Evolutionary conservation across 2,797 vertebrate species (phyloP), one percentile per base, ranked within the genome.

Genomic region (Notoglanidium macrostoma): DNA sequence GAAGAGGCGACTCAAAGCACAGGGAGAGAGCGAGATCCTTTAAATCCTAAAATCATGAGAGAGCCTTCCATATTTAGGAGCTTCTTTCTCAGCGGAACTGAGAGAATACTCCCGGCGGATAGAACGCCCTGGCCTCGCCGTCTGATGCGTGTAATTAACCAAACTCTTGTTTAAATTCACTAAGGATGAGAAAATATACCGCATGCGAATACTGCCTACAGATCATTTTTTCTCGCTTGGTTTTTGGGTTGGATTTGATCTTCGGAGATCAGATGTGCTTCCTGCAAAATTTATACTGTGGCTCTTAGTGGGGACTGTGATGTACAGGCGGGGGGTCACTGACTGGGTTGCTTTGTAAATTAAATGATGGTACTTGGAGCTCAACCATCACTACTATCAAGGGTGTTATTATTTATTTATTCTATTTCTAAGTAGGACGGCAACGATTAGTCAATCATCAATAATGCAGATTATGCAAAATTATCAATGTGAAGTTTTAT

Each of bases 31-130:
- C 15, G 54, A 54, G 32, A 70, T 65, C 35, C 78, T 83, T 86
- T 55, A 87, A 78, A 83, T 46, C 35, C 77, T 67, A 19, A 77
- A 77, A 77, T 59, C 55, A 44, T 70, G 59, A 40, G 44, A 78
- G 29, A 79, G 68, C 54, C 55, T 49, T 82, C 55, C 77, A 86
- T 82, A 86, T 82, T 86, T 86, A 80, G 44, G 2, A 57, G 65
- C 32, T 61, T 46, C 54, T 59, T 87, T 74, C 40, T 57, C 67
- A n/a, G 85, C n/a, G 14, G 67, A 74, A 84, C 76, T 59, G 26
- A 82, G 44, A 83, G 67, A 81, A 74, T 17, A 23, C 76, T 81
- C 10, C 12, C 51, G 46, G 80, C 1, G n/a, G 63, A 49, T 32
- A 19, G 26, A 57, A 19, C 32, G 0, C 19, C 17, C 11, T 12